Conservation (phyloP, 1,140 invertebrate species). For the Zelostemma sp. region DNA sequence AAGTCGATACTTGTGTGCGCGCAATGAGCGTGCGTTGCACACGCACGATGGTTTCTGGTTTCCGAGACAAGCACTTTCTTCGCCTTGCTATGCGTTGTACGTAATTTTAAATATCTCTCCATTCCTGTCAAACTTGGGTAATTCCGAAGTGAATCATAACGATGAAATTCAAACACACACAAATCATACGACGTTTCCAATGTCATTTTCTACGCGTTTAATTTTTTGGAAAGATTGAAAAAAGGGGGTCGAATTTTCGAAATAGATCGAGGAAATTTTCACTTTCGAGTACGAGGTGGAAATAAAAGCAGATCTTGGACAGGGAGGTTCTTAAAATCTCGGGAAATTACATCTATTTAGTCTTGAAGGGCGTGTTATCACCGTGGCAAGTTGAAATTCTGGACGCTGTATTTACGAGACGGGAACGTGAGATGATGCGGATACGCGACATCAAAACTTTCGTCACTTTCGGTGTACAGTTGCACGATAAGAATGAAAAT, state of each 20-base stretch:
- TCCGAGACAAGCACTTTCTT: constrained; percentile 14
- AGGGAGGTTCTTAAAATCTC: too few species aligned
- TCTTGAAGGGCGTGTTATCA: constrained; percentile 26
- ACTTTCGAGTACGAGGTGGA: too few species aligned
- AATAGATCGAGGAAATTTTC: too few species aligned
- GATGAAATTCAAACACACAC: too few species aligned
- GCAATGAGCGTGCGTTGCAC: constrained; percentile 13
- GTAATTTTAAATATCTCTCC: not conserved
- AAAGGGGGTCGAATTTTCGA: too few species aligned
- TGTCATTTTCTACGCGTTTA: too few species aligned
- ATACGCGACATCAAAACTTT: constrained; percentile 34
- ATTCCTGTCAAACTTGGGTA: not conserved
- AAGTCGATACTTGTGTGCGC: constrained; percentile 14
- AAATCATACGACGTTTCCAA: too few species aligned
- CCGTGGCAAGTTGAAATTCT: constrained; percentile 38
- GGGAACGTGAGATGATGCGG: constrained; percentile 40
- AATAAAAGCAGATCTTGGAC: not conserved
- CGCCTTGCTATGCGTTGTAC: too few species aligned
- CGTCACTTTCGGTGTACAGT: constrained; percentile 44
- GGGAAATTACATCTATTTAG: too few species aligned
- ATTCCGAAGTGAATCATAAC: not conserved
- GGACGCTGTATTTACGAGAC: constrained; percentile 14
- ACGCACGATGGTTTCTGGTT: constrained; percentile 22
- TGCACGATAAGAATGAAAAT: constrained; percentile 54
- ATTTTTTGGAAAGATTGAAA: too few species aligned